Evolutionary conservation across 1,140 invertebrate species (phyloP), one percentile per base, ranked within the genome.

Genomic region (Pseudomyrmex pallidus): DNA sequence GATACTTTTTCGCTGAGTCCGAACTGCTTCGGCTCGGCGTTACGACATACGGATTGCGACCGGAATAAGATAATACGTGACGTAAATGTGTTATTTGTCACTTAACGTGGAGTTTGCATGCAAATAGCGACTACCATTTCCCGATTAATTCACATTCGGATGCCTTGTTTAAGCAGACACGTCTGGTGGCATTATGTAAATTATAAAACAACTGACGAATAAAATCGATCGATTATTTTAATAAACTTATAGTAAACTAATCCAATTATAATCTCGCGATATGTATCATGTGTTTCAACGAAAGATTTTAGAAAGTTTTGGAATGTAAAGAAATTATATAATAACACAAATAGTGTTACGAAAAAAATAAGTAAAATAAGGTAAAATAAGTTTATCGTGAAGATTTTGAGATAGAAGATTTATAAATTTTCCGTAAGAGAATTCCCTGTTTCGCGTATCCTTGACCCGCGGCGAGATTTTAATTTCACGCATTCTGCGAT

Each of bases 1-100:
- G 44, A 80, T 35, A 80, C 54, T 35, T 15, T 66, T 77, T 72
- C 57, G 44, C n/a, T 35, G 20, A n/a, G n/a, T 12, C 56, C 13
- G 50, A 61, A 80, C 17, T 35, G 35, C 66, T 61, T 25, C 9
- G 22, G 8, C 13, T 2, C 12, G 17, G 20, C 46, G 20, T 67
- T 52, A 20, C 46, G 22, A 68, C 56, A 25, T 15, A 7, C 13
- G 1, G 2, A 25, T 22, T 56, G 2, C 2, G 52, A 17, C 3
- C 48, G 17, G 50, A 44, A 46, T 67, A 78, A n/a, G 3, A 15
- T 50, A 20, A 50, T 54, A 15, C 13, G 46, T 52, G 20, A 57
- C 52, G 63, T 25, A 68, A 46, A 54, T 44, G 15, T 54, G 20
- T 54, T 67, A 77, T 67, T 61, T 7, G 35, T 13, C 3, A 9